These are phyloP conservation scores for Archilochus colubris DNA, from an alignment of 2,113 vertebrate species.

Conservation along the genomic window DNA sequence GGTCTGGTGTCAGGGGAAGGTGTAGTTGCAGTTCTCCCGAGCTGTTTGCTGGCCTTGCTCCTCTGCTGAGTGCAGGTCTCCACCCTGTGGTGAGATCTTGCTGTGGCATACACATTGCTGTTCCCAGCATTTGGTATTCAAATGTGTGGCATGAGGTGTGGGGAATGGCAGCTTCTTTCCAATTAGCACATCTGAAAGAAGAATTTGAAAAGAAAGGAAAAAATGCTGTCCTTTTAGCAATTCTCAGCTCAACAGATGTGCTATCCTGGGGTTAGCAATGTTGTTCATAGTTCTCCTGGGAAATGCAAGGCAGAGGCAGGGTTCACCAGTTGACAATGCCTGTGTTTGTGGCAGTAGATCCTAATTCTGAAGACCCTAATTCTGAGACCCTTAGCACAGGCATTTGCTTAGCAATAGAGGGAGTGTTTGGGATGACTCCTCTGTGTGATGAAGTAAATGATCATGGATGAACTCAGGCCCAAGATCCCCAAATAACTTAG, in stretches of 20 bases:
- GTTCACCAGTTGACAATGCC: not conserved
- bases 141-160: not conserved
- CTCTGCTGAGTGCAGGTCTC: not conserved
- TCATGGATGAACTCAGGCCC: not conserved
- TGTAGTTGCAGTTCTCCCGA: not conserved
- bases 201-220: not conserved
- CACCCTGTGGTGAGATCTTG: not conserved
- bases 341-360: not conserved
- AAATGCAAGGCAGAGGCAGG: not conserved
- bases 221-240: not conserved
- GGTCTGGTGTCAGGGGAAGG: not conserved
- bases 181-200: not conserved
- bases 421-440: not conserved
- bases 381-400: not conserved
- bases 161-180: not conserved
- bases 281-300: not conserved
- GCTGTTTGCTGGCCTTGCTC: not conserved
- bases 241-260: not conserved
- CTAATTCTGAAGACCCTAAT: not conserved
- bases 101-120: not conserved
- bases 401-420: not conserved
- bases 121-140: not conserved
- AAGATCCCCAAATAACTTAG: rapidly evolving
- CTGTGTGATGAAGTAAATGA: not conserved
- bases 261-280: not conserved